Evolutionary conservation across 2,888 invertebrate species (phyloP), one percentile per base, ranked within the genome.

Genomic region (Tanytarsus gracilentus): DNA sequence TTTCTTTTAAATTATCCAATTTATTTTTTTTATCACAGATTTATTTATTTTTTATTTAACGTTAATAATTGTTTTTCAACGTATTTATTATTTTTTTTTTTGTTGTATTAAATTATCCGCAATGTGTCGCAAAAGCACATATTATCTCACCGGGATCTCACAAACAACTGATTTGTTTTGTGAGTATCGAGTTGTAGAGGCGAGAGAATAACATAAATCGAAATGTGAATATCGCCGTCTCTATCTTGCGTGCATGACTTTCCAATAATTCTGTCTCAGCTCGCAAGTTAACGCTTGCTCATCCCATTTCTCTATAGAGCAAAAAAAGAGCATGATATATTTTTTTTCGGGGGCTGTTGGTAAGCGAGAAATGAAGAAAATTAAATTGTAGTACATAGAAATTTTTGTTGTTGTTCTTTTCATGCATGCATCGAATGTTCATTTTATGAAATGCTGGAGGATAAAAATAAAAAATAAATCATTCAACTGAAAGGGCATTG

Each of bases 361-460:
- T 14, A 8, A 21, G 16, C n/a, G 40, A 40, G 40, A 14, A 40
- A 14, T 16, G 33, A 16, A 52, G 55, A 23, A 39, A 16, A 26
- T n/a, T n/a, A 49, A 25, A 33, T 6, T 18, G 29, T 30, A 55
- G 18, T 36, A 30, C 36, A 16, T 53, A 23, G 26, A 40, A 40
- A 39, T 55, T 11, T 14, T 9, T 3, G 21, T 48, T 16, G 26
- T 25, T 55, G 40, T 40, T 55, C 40, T 55, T 55, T 55, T 55
- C 40, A 55, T 55, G 55, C 55, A 55, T 55, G 44, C 44, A 44
- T 49, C 33, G 55, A 55, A 39, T 55, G 55, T 55, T 55, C 55
- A 55, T 55, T 55, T 55, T 55, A n/a, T 21, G 18, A 16, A 21
- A 21, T 11, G 11, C 52, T 52, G 8, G 23, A 8, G 9, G 6